Percentiles rank a stretch among this genome's conserved stretches.
Conservation (phyloP, 2,113 vertebrate species). For the Gallinago paraguaiae region DNA sequence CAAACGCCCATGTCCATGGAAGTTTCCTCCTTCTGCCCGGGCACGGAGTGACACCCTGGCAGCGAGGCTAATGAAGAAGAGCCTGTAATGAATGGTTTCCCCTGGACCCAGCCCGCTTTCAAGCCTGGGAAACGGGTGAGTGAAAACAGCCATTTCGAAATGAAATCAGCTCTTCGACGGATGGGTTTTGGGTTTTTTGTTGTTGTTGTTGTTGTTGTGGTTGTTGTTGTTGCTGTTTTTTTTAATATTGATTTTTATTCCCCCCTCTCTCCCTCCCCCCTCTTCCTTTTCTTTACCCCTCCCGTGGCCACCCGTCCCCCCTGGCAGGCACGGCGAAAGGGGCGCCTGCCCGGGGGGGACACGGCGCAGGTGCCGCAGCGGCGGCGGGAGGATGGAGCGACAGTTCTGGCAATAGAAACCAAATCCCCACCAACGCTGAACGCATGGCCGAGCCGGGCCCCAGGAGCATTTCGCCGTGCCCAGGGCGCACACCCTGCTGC, state of each 20-base stretch:
- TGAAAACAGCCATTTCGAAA: constrained; percentile 13
- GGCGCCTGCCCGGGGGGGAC: not conserved
- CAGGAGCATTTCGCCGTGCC: not conserved
- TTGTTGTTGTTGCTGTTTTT: no score
- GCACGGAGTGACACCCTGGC: not conserved
- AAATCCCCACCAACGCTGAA: not conserved
- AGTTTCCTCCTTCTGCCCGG: not conserved
- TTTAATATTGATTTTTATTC: not conserved
- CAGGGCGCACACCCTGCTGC: not conserved
- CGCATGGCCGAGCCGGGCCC: not conserved
- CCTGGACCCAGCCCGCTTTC: not conserved
- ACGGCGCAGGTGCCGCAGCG: not conserved
- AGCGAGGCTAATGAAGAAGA: not conserved
- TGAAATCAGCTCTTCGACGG: not conserved
- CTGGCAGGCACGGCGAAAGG: not conserved
- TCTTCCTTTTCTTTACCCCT: no score
- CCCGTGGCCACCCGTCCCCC: not conserved
- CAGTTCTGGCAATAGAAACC: not conserved
- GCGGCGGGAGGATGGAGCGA: not conserved
- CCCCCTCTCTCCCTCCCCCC: no score
- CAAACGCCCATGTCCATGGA: not conserved
- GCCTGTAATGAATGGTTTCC: not conserved
- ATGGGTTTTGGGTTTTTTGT: no score
- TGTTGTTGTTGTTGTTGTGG: no score
- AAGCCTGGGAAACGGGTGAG: not conserved